Evolutionary conservation across 2,113 vertebrate genomes (phyloP), one percentile per base, ranked within the genome.

Genomic region (Tamias sibiricus): DNA sequence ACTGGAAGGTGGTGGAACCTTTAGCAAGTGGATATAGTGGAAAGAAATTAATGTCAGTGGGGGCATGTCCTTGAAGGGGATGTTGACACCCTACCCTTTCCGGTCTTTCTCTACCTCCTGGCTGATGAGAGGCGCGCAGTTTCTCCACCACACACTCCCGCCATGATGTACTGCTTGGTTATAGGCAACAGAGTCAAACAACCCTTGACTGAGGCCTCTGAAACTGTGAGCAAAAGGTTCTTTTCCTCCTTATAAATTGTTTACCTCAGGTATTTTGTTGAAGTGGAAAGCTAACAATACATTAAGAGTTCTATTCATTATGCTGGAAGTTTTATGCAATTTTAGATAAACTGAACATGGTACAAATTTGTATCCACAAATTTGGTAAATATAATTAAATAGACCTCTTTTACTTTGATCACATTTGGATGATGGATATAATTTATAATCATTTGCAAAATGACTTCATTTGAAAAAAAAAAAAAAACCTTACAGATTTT

Each of bases 391-490:
- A 47, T 90, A 81, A 64, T 74, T 90, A 77, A 89, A 24, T 64
- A 69, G 80, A 64, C 47, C 49, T 93, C 13, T 71, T 16, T 83
- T 90, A 71, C 26, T 74, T 81, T 94, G 59, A 87, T 7, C 37
- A 52, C 8, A 8, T 77, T 92, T 62, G 57, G 64, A 62, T 88
- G 57, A 74, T 57, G 24, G 28, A 79, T 37, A 66, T 75, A 44
- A 62, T 86, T 80, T 85, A 57, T 87, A 87, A 93, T 49, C 68
- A 72, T 62, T 91, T 91, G 40, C n/a, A 71, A 80, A 88, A n/a
- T 52, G 47, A 76, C 47, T 47, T 52, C 22, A 62, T 72, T 77
- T 64, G 49, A 0, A 19, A 6, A 24, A 69, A 26, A n/a, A n/a
- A n/a, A n/a, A n/a, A n/a, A n/a, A 52, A 52, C 32, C 16, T 54